Evolutionary conservation across 2,113 vertebrate genomes (phyloP), one percentile per base, ranked within the genome.

Genomic region (Picathartes gymnocephalus): DNA sequence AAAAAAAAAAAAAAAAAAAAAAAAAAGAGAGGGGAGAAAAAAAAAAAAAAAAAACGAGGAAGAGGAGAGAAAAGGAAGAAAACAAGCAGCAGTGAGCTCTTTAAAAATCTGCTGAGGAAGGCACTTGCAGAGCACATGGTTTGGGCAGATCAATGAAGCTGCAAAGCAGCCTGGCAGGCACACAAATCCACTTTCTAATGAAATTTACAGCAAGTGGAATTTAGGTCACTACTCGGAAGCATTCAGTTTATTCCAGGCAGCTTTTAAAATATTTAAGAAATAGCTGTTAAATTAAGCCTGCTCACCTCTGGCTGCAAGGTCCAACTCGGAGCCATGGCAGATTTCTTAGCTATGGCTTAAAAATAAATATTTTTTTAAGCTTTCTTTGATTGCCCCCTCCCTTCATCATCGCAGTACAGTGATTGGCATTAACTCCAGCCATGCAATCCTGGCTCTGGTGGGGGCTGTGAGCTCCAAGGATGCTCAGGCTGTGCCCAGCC

Each of bases 181-280:
- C 93, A 96, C 94, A 95, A 95, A 96, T 96, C 86, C 94, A 95
- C 96, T 95, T 95, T 95, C 93, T 96, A 95, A 96, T 96, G 95
- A 97, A 97, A 96, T 96, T 95, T 96, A 95, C 91, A 97, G 96
- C 95, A 88, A 95, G 91, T 60, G 60, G 95, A 96, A 97, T 97
- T 95, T 95, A 96, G 96, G 97, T 97, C 96, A 97, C 90, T 96
- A 86, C 95, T 96, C 44, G 30, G 95, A 96, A 96, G 92, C 82
- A 79, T 96, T 95, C 86, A 57, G 92, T 97, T 97, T 96, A 97
- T 97, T 97, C 93, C 92, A 89, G 94, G 94, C 93, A 94, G 82
- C 90, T 92, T 79, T 95, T 96, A 47, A 97, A 97, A 97, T 95
- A 96, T 94, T 97, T 90, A 97, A 96, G 95, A 73, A 95, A 95